These are phyloP conservation scores for Clanis bilineata DNA, from an alignment of 2,888 invertebrate species.

Conservation along the genomic window DNA sequence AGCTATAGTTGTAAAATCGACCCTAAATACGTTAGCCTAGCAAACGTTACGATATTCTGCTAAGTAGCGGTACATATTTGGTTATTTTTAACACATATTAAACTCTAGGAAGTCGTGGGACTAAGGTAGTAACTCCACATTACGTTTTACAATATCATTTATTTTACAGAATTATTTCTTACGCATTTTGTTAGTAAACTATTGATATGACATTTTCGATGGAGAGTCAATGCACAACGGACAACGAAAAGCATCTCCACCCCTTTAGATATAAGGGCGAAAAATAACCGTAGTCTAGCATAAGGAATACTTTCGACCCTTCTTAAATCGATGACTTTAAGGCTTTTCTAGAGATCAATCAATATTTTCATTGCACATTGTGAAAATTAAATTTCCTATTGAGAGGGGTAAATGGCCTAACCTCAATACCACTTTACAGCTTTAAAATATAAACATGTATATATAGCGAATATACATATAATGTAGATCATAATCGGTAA, in stretches of 20 bases:
- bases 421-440: too few relatives aligned
- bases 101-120: too few relatives aligned
- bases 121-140: too few relatives aligned
- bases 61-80: too few relatives aligned
- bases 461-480: too few relatives aligned
- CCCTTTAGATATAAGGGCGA: neutral
- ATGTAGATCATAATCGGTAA: conserved; percentile 21
- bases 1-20: too few relatives aligned
- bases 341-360: neutral
- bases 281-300: neutral
- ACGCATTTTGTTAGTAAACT: neutral
- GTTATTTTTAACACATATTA: too few relatives aligned
- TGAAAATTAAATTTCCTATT: neutral
- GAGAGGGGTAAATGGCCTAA: too few relatives aligned
- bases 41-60: too few relatives aligned
- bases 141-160: neutral
- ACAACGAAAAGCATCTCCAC: neutral
- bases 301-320: neutral
- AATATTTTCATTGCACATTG: neutral
- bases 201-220: neutral
- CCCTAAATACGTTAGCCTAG: too few relatives aligned
- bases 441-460: too few relatives aligned
- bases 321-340: neutral
- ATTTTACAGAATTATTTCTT: neutral
- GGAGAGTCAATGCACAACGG: neutral